Base-by-base conservation (phyloP, 2,113 vertebrate genomes). In the Mustela nigripes region DNA sequence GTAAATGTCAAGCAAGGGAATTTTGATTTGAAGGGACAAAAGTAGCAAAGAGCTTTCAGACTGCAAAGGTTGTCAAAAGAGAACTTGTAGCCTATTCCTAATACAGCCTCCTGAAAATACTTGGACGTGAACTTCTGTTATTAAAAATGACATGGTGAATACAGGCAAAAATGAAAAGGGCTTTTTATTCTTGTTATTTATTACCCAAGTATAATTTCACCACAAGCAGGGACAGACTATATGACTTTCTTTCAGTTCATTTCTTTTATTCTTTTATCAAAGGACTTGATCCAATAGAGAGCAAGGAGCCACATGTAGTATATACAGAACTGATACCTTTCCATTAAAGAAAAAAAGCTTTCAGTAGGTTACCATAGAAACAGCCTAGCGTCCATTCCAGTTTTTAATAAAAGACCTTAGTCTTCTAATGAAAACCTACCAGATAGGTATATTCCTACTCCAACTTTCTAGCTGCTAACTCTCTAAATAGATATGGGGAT, bases 211-310 rank as follows among this genome's bases (percentile, higher is more conserved):
- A 45, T 94, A 95, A 97, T 94, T 98, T 96, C 24, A 91, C 42
- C 93, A 71, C 80, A 95, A 96, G 62, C 21, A 81, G 50, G 14
- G 39, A 69, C 9, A 73, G 86, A 95, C 22, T 93, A 60, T 36
- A 95, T 50, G 89, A n/a, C 1, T 63, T 73, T 94, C 48, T 95
- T 84, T 84, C 62, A 93, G 63, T 93, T 87, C 50, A 48, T 92
- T 97, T 95, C 45, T 95, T 96, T 94, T 97, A 96, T 96, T 97
- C 65, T 96, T 45, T 90, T 89, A 94, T 94, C 69, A 96, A 96
- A 97, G 78, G 50, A 62, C 42, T 95, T 88, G 39, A 94, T 86
- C 73, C 65, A 97, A 63, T 82, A 60, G 28, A 91, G 83, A 96
- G 33, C 63, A 85, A 81, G 63, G 79, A 96, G 16, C 92, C 81